Evolutionary conservation across 2,888 invertebrate species (phyloP).

Genomic region (Drepana falcataria): DNA sequence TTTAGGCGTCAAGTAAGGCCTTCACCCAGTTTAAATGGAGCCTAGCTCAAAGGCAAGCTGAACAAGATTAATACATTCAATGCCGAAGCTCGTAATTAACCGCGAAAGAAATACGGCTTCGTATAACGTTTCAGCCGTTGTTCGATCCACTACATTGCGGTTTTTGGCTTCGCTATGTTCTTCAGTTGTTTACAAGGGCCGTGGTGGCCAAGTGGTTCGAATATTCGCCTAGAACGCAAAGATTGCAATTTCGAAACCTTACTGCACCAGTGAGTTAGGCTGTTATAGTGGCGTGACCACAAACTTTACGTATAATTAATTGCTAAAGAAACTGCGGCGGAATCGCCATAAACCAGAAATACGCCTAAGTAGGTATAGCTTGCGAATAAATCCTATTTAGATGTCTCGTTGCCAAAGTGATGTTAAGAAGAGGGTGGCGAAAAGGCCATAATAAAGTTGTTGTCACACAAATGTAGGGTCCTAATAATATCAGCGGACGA

Average conservation of each 20-base stretch:
- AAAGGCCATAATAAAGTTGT: slow-evolving; percentile 43
- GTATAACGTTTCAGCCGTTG: slow-evolving; percentile 46
- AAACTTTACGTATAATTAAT: too few relatives aligned
- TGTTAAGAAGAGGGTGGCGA: slow-evolving; percentile 29
- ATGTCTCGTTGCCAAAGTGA: slow-evolving; percentile 1
- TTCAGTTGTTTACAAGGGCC: not conserved
- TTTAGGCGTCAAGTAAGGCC: not conserved
- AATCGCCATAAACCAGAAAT: not conserved
- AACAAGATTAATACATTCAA: slow-evolving; percentile 10
- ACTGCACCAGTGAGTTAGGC: too few relatives aligned
- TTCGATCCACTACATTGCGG: slow-evolving; percentile 41
- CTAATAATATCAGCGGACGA: slow-evolving; percentile 50
- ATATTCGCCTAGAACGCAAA: too few relatives aligned
- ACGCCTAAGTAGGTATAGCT: not conserved
- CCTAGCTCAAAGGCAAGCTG: slow-evolving; percentile 4
- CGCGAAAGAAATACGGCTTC: slow-evolving; percentile 43
- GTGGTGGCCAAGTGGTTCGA: too few relatives aligned
- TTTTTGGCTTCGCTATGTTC: slow-evolving; percentile 29
- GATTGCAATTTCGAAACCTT: too few relatives aligned
- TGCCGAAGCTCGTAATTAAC: slow-evolving; percentile 31
- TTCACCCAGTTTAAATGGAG: not conserved
- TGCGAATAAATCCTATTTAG: not conserved
- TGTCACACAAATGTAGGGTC: slow-evolving; percentile 39
- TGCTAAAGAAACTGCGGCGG: not conserved
- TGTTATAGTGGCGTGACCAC: too few relatives aligned